These are phyloP conservation scores for Phaenicophaeus curvirostris DNA, from an alignment of 2,797 vertebrate genomes.

Conservation along the genomic window DNA sequence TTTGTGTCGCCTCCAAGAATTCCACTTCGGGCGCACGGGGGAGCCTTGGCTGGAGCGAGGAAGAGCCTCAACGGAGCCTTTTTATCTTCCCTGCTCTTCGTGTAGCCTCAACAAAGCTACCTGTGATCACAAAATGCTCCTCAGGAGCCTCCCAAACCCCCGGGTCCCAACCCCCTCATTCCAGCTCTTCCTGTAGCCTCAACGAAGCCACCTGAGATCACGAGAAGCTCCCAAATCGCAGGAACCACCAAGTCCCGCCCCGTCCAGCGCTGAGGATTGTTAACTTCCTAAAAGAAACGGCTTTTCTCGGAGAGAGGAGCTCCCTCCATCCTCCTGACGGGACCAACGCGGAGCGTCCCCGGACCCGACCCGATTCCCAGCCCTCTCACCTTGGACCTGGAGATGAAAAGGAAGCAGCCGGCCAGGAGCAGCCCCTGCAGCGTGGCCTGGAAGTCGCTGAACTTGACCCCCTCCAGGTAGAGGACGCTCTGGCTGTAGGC, in stretches of 20 bases:
- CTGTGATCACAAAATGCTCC: not conserved
- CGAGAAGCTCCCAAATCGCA: not conserved
- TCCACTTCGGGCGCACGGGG: rapidly evolving
- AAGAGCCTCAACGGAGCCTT: no score
- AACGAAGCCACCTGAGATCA: not conserved
- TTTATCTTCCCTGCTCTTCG: not conserved
- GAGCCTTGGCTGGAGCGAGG: not conserved
- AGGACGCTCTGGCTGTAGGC: conserved; percentile 98
- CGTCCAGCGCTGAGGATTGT: no score
- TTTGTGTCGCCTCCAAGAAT: not conserved
- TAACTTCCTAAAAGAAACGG: rapidly evolving
- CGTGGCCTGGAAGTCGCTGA: conserved; percentile 97
- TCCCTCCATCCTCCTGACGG: rapidly evolving
- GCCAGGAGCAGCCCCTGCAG: conserved; percentile 94
- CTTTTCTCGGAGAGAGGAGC: no score
- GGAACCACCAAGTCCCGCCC: not conserved
- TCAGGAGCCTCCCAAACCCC: not conserved
- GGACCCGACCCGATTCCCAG: rapidly evolving
- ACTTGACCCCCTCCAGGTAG: conserved; percentile 96
- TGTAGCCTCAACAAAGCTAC: not conserved
- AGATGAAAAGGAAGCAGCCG: conserved; percentile 98
- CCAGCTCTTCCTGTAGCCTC: not conserved
- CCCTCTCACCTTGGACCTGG: conserved; percentile 90
- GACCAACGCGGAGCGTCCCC: rapidly evolving
- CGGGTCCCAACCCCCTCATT: no score